Conservation (phyloP, 2,797 vertebrate species). For the Denticeps clupeoides region DNA sequence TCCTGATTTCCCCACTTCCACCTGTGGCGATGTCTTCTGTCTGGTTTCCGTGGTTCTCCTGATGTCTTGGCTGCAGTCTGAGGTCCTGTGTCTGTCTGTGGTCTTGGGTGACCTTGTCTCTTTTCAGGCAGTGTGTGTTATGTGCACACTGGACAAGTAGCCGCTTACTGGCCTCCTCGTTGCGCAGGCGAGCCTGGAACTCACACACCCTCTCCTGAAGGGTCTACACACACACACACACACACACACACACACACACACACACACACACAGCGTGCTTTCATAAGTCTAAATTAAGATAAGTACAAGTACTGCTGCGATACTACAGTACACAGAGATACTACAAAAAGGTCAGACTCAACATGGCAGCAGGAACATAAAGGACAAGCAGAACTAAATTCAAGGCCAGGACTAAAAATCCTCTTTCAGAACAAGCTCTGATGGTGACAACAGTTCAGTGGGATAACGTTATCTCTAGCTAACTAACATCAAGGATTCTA, state of each 20-base stretch:
- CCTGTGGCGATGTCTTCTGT: conserved; percentile 22
- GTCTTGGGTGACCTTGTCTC: not conserved
- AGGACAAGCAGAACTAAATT: not conserved
- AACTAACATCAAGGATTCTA: not conserved
- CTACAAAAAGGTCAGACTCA: too few relatives aligned
- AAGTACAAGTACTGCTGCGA: not conserved
- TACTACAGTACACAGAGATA: too few relatives aligned
- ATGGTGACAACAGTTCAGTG: too few relatives aligned
- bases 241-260: conserved; percentile 39
- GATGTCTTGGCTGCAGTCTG: conserved; percentile 21
- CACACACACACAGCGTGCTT: not conserved
- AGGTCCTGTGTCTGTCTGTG: conserved; percentile 10
- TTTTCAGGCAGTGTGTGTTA: conserved; percentile 4
- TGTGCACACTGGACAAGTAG: conserved; percentile 37
- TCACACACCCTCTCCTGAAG: conserved; percentile 46
- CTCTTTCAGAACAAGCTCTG: too few relatives aligned
- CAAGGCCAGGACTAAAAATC: not conserved
- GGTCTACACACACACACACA: conserved; percentile 30
- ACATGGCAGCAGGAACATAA: too few relatives aligned
- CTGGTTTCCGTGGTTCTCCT: conserved; percentile 25
- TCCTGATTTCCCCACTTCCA: conserved; percentile 9
- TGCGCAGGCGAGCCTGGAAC: conserved; percentile 54
- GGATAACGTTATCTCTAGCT: not conserved
- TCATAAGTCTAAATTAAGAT: not conserved
- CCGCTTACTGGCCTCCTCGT: conserved; percentile 47